Evolutionary conservation across 2,797 vertebrate species (phyloP).

Genomic region (Uromys caudimaculatus): DNA sequence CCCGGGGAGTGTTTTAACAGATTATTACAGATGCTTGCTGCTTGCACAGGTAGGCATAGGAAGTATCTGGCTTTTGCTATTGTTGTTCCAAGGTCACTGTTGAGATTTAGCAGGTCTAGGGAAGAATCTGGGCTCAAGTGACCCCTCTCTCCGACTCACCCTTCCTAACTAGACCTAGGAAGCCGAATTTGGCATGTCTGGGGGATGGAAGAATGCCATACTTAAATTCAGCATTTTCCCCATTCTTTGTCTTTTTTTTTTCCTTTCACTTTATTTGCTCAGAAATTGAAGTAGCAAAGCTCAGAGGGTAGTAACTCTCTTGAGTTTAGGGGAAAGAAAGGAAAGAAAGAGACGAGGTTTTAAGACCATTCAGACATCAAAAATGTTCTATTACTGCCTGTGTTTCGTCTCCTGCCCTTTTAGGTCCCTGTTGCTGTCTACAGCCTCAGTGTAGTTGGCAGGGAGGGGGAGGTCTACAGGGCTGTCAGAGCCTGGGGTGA

Average conservation of each 20-base stretch:
- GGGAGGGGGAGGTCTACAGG: too few relatives aligned
- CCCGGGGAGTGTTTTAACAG: background rate
- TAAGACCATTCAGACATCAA: constrained; percentile 40
- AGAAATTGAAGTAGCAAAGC: constrained; percentile 43
- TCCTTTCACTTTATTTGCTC: background rate
- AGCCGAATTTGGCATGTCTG: background rate
- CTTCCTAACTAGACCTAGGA: background rate
- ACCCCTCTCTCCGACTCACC: background rate
- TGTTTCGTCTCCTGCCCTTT: background rate
- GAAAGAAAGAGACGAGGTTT: background rate
- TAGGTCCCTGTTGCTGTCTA: background rate
- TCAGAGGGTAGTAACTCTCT: constrained; percentile 12
- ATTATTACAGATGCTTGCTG: background rate
- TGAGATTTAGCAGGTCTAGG: background rate
- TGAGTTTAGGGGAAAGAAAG: constrained; percentile 31
- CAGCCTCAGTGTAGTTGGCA: background rate
- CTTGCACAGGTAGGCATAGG: background rate
- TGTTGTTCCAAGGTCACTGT: background rate
- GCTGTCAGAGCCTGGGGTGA: background rate
- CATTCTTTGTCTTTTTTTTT: background rate
- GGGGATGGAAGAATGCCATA: background rate
- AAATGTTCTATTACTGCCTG: constrained; percentile 48
- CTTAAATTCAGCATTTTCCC: constrained; percentile 39
- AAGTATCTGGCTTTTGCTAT: background rate
- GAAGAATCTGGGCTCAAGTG: background rate